Evolutionary conservation across 2,113 vertebrate genomes (phyloP).

Genomic region (Ovibos moschatus): DNA sequence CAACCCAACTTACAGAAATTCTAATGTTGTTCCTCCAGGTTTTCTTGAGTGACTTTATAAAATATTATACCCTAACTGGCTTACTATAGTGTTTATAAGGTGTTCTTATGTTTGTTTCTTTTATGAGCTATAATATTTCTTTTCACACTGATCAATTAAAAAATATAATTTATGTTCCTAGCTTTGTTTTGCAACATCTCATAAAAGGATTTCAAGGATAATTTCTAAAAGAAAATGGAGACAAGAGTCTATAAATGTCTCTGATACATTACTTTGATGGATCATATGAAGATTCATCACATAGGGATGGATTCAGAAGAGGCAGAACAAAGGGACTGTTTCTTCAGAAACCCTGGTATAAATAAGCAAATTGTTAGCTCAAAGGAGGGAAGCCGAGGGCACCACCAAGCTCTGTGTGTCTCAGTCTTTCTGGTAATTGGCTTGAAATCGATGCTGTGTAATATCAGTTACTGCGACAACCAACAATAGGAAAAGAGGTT

Average conservation of each 20-base stretch:
- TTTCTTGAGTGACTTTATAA: conserved; percentile 26
- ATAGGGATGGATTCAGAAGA: not conserved
- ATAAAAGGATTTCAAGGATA: conserved; percentile 39
- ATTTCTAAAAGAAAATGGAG: conserved; percentile 23
- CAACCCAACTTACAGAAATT: conserved; percentile 3
- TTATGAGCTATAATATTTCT: conserved; percentile 32
- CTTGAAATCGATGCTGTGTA: not conserved
- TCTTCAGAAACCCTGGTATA: conserved; percentile 6
- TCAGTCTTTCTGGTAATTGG: not conserved
- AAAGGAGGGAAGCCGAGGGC: not conserved
- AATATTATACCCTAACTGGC: not conserved
- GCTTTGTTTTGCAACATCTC: not conserved
- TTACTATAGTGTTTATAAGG: not conserved
- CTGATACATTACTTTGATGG: not conserved
- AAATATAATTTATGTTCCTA: conserved; percentile 9
- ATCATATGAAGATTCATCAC: not conserved
- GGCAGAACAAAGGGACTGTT: not conserved
- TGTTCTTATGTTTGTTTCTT: not conserved
- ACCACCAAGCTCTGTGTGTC: not conserved
- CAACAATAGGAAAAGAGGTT: not conserved
- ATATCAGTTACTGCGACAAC: not conserved
- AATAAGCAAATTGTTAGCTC: conserved; percentile 11
- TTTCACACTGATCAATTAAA: conserved; percentile 4
- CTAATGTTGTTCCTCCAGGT: not conserved
- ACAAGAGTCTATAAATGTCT: not conserved